Base-by-base conservation (phyloP, 1,140 invertebrate genomes). In the Lutraria rhynchaena region DNA sequence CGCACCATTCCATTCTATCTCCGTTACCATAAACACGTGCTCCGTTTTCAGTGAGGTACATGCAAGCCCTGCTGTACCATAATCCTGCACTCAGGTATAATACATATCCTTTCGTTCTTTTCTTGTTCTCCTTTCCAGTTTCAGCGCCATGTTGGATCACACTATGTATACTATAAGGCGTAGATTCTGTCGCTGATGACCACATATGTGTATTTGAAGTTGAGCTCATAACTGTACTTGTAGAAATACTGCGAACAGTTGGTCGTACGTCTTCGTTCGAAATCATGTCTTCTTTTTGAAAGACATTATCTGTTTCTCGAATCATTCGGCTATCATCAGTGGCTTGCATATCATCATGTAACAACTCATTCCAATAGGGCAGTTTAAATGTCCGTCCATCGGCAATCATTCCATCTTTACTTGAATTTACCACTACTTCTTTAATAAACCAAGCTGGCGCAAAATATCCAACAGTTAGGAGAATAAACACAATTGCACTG, bases 381-480 rank as follows among this genome's bases (percentile, higher is more conserved):
- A 71, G 24, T 5, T 35, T 1, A 22, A 71, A 71, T 1, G 17
- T 29, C 2, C 69, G 46, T 35, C 49, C 69, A n/a, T 71, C 69
- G 3, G 69, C 69, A 4, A 1, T 24, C 22, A 71, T 33, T 11
- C 37, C 69, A 7, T 22, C n/a, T 0, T 19, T 13, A 41, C 37
- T 44, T 17, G 49, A 27, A n/a, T 29, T 11, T 1, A 57, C 49
- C 0, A n/a, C 17, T 9, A 55, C 19, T 29, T 71, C 49, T 24
- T 71, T n/a, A 15, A 71, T 44, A 71, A 71, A 71, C 69, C 69
- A 71, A 37, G 49, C 69, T n/a, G 69, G 69, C 19, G 69, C 29
- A 33, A 71, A 57, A 44, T 55, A 71, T 55, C 69, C 69, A 9
- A 71, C 22, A n/a, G 19, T 11, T 27, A 55, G 69, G 4, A 71